Percentiles rank a stretch among this genome's conserved stretches.
Evolutionary conservation across 1,140 invertebrate species (phyloP).

Genomic region (Drosophila athabasca): DNA sequence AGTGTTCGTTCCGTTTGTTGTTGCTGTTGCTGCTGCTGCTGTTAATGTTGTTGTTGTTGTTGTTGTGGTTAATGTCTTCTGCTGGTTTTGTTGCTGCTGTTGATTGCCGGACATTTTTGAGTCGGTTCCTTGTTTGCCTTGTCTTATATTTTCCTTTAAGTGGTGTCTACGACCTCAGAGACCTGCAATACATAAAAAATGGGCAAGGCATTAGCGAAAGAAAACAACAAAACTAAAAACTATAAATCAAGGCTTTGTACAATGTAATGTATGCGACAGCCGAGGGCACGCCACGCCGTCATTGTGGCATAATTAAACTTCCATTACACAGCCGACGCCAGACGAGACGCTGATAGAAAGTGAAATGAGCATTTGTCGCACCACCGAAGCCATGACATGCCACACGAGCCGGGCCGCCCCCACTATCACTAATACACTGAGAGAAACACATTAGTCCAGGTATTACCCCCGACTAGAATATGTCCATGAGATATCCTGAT

Average conservation of each 20-base stretch:
- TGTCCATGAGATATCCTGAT: no score
- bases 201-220: slow-evolving; percentile 51
- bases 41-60: slow-evolving; percentile 25
- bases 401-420: slow-evolving; percentile 23
- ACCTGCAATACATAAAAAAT: slow-evolving; percentile 54
- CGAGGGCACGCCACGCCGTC: slow-evolving; percentile 56
- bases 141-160: slow-evolving; percentile 39
- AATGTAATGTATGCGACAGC: slow-evolving; percentile 69
- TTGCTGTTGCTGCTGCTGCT: slow-evolving; percentile 30
- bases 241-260: slow-evolving; percentile 64
- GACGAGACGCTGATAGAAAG: slow-evolving; percentile 63
- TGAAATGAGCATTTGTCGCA: slow-evolving; percentile 77
- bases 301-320: slow-evolving; percentile 68
- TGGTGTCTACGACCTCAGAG: slow-evolving; percentile 61
- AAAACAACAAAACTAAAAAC: slow-evolving; percentile 30
- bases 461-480: no score
- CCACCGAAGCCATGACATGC: slow-evolving; percentile 65
- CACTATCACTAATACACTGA: no score
- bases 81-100: slow-evolving; percentile 59
- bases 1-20: slow-evolving; percentile 55
- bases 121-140: slow-evolving; percentile 69
- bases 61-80: slow-evolving; percentile 30
- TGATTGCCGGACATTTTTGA: slow-evolving; percentile 78
- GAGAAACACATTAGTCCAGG: no score
- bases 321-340: slow-evolving; percentile 61